Evolutionary conservation across 2,797 vertebrate species (phyloP).

Genomic region (Tarsius wallacei): DNA sequence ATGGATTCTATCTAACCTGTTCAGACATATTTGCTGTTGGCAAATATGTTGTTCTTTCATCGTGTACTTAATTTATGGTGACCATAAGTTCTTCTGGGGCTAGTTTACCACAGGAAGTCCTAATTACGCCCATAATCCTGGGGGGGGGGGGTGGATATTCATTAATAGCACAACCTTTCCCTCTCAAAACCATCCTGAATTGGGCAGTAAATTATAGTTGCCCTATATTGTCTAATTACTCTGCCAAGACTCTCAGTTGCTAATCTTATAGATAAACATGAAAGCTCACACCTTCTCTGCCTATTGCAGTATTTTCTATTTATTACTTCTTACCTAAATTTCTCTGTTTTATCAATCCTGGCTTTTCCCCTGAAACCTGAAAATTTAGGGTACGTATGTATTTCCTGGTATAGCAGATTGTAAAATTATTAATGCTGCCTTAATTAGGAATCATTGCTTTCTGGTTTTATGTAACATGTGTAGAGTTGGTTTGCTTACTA

Average conservation of each 20-base stretch:
- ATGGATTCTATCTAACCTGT: neutral
- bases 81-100: neutral
- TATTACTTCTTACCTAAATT: neutral
- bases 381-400: fast-evolving
- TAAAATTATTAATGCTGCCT: neutral
- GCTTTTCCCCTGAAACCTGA: neutral
- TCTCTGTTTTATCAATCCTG: neutral
- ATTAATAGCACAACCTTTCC: neutral
- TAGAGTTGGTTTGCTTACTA: neutral
- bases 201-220: neutral
- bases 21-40: neutral
- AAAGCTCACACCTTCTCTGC: neutral
- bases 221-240: neutral
- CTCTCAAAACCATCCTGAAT: neutral
- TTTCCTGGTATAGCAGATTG: neutral
- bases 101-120: neutral
- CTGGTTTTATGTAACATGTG: neutral
- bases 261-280: neutral
- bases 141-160: neutral
- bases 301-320: neutral
- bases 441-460: neutral
- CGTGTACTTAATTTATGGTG: neutral
- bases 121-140: neutral
- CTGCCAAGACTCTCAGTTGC: neutral
- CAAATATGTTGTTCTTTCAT: neutral